phyloP scores from a whole-genome alignment of 2,113 vertebrate genomes.

The Corythornis vintsioides region DNA sequence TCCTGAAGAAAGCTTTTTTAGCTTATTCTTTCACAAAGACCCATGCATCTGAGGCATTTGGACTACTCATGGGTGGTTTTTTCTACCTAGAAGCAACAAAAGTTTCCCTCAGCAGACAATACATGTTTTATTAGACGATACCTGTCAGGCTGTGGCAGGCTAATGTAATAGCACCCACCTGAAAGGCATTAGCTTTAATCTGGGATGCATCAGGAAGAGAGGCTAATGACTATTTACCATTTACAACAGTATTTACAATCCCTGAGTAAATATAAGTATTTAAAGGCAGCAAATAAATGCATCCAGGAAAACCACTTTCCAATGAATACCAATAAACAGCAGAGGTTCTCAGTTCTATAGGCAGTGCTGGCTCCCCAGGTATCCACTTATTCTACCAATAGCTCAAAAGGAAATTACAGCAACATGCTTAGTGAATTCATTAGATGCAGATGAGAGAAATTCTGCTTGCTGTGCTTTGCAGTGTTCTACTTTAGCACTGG shows the following conservation, averaged over 20 bases:
- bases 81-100: not conserved
- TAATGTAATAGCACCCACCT: constrained; percentile 52
- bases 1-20: not conserved
- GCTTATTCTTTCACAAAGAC: not conserved
- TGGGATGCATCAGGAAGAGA: constrained; percentile 6
- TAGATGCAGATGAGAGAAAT: not conserved
- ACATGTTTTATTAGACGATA: constrained; percentile 24
- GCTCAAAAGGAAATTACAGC: constrained; percentile 42
- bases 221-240: constrained; percentile 32
- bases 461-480: constrained; percentile 4
- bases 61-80: not conserved
- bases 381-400: constrained; percentile 12
- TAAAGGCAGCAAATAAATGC: not conserved
- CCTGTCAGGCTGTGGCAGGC: not conserved
- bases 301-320: not conserved
- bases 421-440: constrained; percentile 33
- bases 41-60: not conserved
- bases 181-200: constrained; percentile 31
- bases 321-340: not conserved
- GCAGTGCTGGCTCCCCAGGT: constrained; percentile 7
- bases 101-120: not conserved
- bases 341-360: not conserved
- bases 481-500: not conserved
- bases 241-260: constrained; percentile 30
- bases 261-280: constrained; percentile 12